Conservation (phyloP, 2,797 vertebrate genomes). For the Monodelphis domestica region DNA sequence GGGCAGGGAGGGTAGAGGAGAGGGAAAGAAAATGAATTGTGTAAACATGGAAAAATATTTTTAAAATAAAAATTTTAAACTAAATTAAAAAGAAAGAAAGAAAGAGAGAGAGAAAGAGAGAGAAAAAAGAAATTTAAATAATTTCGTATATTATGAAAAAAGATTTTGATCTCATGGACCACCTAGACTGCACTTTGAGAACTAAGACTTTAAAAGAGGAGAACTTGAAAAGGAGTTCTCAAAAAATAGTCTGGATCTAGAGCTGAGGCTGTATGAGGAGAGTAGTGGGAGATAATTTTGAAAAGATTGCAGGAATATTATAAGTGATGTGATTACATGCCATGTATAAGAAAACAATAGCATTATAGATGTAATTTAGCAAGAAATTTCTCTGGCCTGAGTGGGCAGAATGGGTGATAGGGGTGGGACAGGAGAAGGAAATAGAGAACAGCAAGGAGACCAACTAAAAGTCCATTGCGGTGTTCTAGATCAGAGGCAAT, state of each 20-base stretch:
- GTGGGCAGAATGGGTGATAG: not conserved
- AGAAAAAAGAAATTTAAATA: not conserved
- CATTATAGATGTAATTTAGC: not conserved
- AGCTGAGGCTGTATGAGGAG: not conserved
- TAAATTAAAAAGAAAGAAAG: too few relatives aligned
- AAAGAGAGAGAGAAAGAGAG: not conserved
- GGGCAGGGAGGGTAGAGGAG: too few relatives aligned
- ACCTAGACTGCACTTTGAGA: not conserved
- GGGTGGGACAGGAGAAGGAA: not conserved
- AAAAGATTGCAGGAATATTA: not conserved
- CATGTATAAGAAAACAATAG: not conserved
- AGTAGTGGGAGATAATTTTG: not conserved
- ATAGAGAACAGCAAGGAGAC: not conserved
- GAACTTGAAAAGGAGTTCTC: not conserved
- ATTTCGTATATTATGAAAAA: not conserved
- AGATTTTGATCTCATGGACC: not conserved
- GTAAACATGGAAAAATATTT: too few relatives aligned
- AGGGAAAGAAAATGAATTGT: too few relatives aligned
- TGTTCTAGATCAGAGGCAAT: not conserved
- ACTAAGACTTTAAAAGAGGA: not conserved
- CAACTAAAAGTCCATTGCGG: not conserved
- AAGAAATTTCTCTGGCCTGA: not conserved
- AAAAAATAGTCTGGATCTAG: not conserved
- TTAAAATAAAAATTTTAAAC: too few relatives aligned
- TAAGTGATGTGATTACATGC: not conserved